These are phyloP conservation scores for Podarcis muralis DNA, from an alignment of 2,113 vertebrate genomes.

Conservation along the genomic window DNA sequence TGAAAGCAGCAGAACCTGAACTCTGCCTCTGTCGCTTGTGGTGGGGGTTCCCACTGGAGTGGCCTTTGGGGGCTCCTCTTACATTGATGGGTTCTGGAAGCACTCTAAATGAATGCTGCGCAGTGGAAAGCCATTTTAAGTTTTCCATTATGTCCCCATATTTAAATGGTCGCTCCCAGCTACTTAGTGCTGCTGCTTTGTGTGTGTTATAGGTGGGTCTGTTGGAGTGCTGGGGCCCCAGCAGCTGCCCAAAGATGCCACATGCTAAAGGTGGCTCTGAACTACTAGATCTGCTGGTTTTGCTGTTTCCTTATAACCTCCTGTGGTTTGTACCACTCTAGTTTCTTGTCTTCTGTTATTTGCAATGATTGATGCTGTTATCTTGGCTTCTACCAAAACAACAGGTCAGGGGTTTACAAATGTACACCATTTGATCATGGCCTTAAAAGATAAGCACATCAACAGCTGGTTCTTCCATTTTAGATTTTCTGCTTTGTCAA, in stretches of 20 bases:
- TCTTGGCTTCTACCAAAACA: background rate
- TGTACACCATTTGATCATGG: background rate
- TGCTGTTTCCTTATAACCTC: background rate
- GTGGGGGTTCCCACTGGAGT: background rate
- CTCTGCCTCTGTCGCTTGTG: rapidly evolving
- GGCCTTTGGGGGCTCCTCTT: background rate
- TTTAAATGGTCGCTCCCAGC: too few species aligned
- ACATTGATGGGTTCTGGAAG: background rate
- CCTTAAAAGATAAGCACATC: background rate
- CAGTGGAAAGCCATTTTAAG: background rate
- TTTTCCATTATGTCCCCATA: background rate
- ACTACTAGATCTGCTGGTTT: background rate
- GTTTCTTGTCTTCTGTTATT: background rate
- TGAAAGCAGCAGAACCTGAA: background rate
- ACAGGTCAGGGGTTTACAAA: background rate
- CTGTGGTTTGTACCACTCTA: background rate
- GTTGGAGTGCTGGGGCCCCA: background rate
- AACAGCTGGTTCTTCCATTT: background rate
- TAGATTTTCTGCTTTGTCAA: background rate
- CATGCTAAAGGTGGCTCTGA: background rate
- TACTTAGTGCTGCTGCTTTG: too few species aligned
- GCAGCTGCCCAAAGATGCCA: background rate
- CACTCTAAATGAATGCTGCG: background rate
- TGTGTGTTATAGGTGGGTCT: background rate
- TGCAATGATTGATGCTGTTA: background rate